Base-by-base conservation (phyloP, 2,888 invertebrate species). In the Ceriagrion tenellum region DNA sequence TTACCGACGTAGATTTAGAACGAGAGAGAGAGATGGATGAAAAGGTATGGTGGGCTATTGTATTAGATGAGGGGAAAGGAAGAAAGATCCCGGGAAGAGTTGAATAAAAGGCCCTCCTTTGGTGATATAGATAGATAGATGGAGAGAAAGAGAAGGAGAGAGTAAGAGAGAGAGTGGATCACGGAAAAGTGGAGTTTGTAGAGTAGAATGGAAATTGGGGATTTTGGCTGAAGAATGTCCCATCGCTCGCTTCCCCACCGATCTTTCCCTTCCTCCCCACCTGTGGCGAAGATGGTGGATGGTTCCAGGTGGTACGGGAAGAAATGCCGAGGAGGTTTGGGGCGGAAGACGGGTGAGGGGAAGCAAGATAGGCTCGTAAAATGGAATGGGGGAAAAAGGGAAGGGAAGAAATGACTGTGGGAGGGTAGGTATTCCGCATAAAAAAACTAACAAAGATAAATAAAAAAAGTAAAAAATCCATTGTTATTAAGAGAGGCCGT, bases 211-310 rank as follows among this genome's bases (percentile, higher is more conserved):
- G 59, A 59, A 59, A 91, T 59, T 59, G 90, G 47, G 93, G 69
- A 93, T 93, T 93, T 93, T 35, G 91, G 30, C 40, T 69, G 69
- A 74, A 47, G 93, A 93, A 93, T 93, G 47, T 93, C 47, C 93
- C 69, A 26, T 12, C 47, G 26, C 26, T n/a, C 69, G 40, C 63
- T 93, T 69, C 69, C 47, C 1, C 93, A 30, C n/a, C 16, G 74
- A 74, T 74, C 69, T 74, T 40, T 47, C 69, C 91, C 63, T 23
- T 35, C 91, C 63, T 23, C 63, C 63, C 91, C 91, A 91, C 93
- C 93, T 93, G 93, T 93, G 69, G 93, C 93, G 47, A 69, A 47
- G 89, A 47, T 93, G 93, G 63, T 40, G 93, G n/a, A 47, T 69
- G 93, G 69, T 69, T 93, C 93, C 93, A 69, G 69, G 93, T 93